Base-by-base conservation (phyloP, 2,888 invertebrate species). In the Thysanoteuthis rhombus region DNA sequence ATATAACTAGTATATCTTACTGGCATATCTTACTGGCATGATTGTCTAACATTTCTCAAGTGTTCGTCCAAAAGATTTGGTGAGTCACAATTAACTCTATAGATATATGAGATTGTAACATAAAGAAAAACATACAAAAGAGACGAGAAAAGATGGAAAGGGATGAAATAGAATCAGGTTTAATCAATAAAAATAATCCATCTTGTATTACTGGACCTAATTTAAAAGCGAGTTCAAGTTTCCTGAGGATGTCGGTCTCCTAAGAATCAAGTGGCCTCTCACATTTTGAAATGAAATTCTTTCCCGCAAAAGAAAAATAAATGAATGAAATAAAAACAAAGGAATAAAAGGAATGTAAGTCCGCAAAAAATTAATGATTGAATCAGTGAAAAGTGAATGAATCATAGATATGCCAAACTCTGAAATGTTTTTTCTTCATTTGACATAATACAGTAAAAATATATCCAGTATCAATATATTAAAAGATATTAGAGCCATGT, bases 191-290 rank as follows among this genome's bases (percentile, higher is more conserved):
- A n/a, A 75, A 75, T 75, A 75, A 75, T 75, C 75, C 75, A 36
- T 75, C 36, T 75, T 75, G n/a, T 75, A 75, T 75, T 75, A 75
- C 75, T 75, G 75, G 75, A 75, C 75, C 75, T 75, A 75, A 75
- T 75, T 75, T 75, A 75, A 75, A 75, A 75, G 75, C 75, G n/a
- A 75, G 75, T 75, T 75, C 75, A 75, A 75, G 75, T 75, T 75
- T 36, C 75, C 16, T 75, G 75, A 75, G 75, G 36, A 75, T 75
- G 36, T 75, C 75, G n/a, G 12, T 75, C 36, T n/a, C n/a, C n/a
- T 75, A 4, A 16, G n/a, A 75, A 75, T 75, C 75, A n/a, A 75
- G 75, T 75, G 75, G 75, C 75, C 10, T n/a, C 75, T 75, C n/a
- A n/a, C n/a, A n/a, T 36, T 75, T 75, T 75, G n/a, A 75, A 75